Evolutionary conservation across 2,888 invertebrate species (phyloP), one percentile per base, ranked within the genome.

Genomic region (Platerodrilus igneus): DNA sequence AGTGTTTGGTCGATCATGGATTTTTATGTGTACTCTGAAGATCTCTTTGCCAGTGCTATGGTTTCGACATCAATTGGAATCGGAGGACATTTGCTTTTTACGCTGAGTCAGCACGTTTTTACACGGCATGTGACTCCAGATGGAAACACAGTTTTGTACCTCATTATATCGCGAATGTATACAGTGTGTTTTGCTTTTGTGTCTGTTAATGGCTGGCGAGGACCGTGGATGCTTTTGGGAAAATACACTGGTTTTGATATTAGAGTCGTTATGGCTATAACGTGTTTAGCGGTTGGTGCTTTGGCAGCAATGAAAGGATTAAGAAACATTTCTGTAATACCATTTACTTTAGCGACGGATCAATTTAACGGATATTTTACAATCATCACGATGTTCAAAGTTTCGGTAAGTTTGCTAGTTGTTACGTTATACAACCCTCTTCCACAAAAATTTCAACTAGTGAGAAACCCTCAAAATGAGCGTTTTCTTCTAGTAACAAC

Each of bases 171-270:
- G 47, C 71, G 90, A 37, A 50, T 81, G 16, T 90, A 88, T 64
- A 89, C 90, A 10, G 74, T 75, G 45, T 62, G 81, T 49, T 89
- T 84, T 59, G 87, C 83, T 5, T 76, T 85, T 54, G 81, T 84
- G 46, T 89, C 89, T 64, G 88, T 91, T 25, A 89, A 86, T 59
- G 86, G 86, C 43, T 92, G 91, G 91, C 75, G 90, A 5, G 91
- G 91, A 1, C 79, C 83, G 26, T 92, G 90, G 90, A 74, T 76
- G 53, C 70, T 80, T 30, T 73, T 89, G 56, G 88, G 89, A 60
- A 71, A 79, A 61, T 79, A 83, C 56, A 83, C 83, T 20, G 79
- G 78, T 23, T 71, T 70, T 52, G 76, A 72, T 59, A 72, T 67
- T 34, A 71, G 68, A 41, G 75, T 79, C 48, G 72, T 84, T 42